Conservation (phyloP, 2,797 vertebrate genomes). For the Peromyscus attwateri region DNA sequence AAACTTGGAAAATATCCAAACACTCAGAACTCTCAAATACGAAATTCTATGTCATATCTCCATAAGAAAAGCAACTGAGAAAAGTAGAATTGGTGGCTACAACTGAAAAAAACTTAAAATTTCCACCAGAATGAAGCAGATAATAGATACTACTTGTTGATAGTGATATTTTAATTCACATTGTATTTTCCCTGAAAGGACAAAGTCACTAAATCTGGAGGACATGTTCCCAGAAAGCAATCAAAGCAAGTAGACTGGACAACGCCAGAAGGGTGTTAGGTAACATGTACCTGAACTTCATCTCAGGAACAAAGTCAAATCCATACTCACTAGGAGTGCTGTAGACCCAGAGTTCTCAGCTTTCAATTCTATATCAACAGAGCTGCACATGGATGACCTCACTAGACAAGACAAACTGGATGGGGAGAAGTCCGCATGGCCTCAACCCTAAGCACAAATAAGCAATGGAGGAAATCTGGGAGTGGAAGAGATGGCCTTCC, state of each 20-base stretch:
- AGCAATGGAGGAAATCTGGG: neutral
- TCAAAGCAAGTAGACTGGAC: neutral
- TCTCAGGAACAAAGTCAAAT: neutral
- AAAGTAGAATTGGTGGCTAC: neutral
- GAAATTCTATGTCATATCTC: neutral
- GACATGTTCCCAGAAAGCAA: neutral
- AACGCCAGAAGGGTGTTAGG: accelerated
- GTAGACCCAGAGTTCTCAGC: neutral
- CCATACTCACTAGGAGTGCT: accelerated
- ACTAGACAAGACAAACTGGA: too few species aligned
- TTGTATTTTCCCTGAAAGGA: neutral
- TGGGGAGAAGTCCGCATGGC: too few species aligned
- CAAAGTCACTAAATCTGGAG: neutral
- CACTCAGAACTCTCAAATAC: neutral
- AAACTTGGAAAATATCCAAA: neutral
- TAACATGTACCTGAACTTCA: too few species aligned
- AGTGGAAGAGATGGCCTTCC: too few species aligned
- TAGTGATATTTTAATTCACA: neutral
- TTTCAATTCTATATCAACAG: neutral
- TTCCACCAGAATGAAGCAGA: neutral
- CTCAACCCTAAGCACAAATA: neutral
- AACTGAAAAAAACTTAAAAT: neutral
- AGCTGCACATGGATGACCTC: neutral
- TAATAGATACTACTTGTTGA: neutral
- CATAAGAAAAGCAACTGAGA: neutral